phyloP scores from a whole-genome alignment of 2,113 vertebrate species.

The Eurystomus gularis region DNA sequence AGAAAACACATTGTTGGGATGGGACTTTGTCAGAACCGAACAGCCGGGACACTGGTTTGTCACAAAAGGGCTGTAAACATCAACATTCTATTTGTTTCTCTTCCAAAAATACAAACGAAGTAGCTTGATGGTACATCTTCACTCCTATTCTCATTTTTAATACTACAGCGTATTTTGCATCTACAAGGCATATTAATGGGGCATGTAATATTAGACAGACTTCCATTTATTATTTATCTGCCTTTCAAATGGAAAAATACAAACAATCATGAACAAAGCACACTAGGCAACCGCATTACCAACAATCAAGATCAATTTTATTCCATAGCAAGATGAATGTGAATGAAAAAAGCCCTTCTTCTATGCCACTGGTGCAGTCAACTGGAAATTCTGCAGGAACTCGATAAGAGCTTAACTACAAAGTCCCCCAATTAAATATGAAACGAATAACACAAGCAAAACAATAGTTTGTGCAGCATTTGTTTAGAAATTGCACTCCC shows the following conservation, averaged over 20 bases:
- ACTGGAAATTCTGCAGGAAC: constrained; percentile 34
- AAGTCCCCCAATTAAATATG: constrained; percentile 5
- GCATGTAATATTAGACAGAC: not conserved
- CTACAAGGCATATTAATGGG: not conserved
- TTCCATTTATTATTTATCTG: not conserved
- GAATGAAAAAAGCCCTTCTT: not conserved
- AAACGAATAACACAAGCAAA: not conserved
- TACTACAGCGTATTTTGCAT: not conserved
- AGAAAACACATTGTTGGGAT: not conserved
- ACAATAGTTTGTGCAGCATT: not conserved
- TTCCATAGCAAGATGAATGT: not conserved
- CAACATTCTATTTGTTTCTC: not conserved
- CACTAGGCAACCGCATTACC: not conserved
- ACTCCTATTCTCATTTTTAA: not conserved
- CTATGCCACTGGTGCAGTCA: not conserved
- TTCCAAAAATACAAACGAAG: not conserved
- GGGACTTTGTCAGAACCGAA: not conserved
- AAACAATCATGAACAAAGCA: not conserved
- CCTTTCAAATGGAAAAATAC: constrained; percentile 26
- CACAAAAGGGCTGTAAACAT: not conserved
- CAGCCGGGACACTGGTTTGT: not conserved
- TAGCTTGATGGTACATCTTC: not conserved
- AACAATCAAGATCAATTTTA: constrained; percentile 13
- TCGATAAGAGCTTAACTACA: constrained; percentile 30
- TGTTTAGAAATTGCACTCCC: not conserved